Percentiles rank a stretch among this genome's conserved stretches.
Evolutionary conservation across 2,888 invertebrate genomes (phyloP).

Genomic region (Cheiracanthium punctorium): DNA sequence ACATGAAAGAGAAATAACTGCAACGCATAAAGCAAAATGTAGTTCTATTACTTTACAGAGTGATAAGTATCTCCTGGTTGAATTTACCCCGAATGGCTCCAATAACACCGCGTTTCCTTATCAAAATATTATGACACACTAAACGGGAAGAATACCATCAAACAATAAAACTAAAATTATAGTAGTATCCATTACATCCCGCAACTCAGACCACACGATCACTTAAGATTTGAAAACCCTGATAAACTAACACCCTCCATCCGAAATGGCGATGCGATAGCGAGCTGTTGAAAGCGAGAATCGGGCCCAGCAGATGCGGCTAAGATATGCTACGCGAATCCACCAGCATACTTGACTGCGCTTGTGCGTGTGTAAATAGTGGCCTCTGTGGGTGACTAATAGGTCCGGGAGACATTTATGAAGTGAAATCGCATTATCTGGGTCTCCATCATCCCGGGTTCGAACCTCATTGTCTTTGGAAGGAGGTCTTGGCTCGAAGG

Average conservation of each 20-base stretch:
- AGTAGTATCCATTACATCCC: background rate
- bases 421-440: constrained; percentile 69
- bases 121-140: background rate
- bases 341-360: constrained; percentile 59
- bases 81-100: too few species aligned
- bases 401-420: constrained; percentile 63
- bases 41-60: too few species aligned
- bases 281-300: constrained; percentile 40
- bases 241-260: background rate
- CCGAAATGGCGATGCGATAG: constrained; percentile 6
- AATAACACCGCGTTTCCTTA: background rate
- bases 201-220: background rate
- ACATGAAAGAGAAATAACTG: too few species aligned
- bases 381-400: constrained; percentile 64
- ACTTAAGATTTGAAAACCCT: background rate
- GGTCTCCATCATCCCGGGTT: constrained; percentile 64
- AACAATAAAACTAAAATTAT: background rate
- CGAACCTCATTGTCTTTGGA: constrained; percentile 66
- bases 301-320: constrained; percentile 41
- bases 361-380: constrained; percentile 41
- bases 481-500: constrained; percentile 43
- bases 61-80: too few species aligned
- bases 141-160: background rate
- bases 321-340: constrained; percentile 1
- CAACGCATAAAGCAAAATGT: too few species aligned